Percentiles rank a stretch among this genome's conserved stretches.
Evolutionary conservation across 2,888 invertebrate genomes (phyloP).

Genomic region (Lepas anatifera): DNA sequence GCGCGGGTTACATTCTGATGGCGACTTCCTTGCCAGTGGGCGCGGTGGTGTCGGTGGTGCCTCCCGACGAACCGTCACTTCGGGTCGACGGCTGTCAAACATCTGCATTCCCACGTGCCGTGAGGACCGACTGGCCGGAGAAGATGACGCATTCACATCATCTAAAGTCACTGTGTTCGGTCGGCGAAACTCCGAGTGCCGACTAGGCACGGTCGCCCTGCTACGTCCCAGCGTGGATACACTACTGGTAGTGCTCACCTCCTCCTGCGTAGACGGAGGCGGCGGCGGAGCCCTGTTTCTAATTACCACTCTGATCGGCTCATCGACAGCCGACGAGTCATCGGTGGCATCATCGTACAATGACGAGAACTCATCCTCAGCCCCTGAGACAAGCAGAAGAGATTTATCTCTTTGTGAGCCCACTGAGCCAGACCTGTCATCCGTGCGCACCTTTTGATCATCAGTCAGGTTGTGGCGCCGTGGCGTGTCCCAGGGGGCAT

Average conservation of each 20-base stretch:
- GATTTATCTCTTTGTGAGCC: neutral
- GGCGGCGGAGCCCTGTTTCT: neutral
- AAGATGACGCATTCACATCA: neutral
- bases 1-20: neutral
- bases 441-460: conserved; percentile 4
- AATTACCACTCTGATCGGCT: neutral
- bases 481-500: conserved; percentile 5
- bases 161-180: neutral
- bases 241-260: no score
- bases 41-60: no score
- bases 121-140: neutral
- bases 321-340: neutral
- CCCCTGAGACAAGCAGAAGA: neutral
- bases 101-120: neutral
- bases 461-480: conserved; percentile 6
- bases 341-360: neutral
- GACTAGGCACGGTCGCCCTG: no score
- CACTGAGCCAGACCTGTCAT: neutral
- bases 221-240: no score
- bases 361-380: neutral
- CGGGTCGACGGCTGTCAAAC: neutral
- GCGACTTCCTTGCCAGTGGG: neutral
- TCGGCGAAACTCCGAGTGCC: no score
- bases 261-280: neutral
- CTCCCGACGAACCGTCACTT: no score